Percentiles rank a stretch among this genome's conserved stretches.
Conservation (phyloP, 2,113 vertebrate genomes). For the Psammodynastes pulverulentus region DNA sequence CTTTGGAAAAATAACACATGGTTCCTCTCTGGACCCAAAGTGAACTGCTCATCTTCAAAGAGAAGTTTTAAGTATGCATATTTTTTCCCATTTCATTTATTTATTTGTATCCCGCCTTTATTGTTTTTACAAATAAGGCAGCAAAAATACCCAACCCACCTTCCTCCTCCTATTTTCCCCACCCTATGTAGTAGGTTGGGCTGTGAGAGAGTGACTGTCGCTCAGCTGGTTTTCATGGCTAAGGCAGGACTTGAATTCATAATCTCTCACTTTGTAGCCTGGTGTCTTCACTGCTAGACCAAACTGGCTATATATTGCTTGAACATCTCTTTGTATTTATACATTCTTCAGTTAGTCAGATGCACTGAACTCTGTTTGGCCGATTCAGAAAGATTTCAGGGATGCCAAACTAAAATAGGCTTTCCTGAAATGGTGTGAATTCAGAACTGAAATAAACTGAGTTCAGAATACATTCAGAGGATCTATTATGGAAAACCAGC, state of each 20-base stretch:
- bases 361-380: background rate
- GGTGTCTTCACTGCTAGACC: background rate
- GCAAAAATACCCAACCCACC: background rate
- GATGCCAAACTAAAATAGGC: background rate
- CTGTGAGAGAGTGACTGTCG: background rate
- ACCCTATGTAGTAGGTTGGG: background rate
- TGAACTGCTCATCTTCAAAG: background rate
- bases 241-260: background rate
- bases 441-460: background rate
- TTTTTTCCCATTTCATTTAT: background rate
- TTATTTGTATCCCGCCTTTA: background rate
- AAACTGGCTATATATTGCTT: background rate
- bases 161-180: background rate
- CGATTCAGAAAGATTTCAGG: background rate
- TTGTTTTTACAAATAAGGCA: background rate
- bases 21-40: background rate
- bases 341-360: background rate
- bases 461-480: background rate
- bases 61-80: background rate
- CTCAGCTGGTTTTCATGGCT: background rate
- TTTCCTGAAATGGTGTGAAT: background rate
- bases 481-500: background rate
- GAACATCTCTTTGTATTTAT: background rate
- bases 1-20: background rate
- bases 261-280: background rate